Conservation (phyloP, 2,797 vertebrate species). For the Hemibagrus guttatus region DNA sequence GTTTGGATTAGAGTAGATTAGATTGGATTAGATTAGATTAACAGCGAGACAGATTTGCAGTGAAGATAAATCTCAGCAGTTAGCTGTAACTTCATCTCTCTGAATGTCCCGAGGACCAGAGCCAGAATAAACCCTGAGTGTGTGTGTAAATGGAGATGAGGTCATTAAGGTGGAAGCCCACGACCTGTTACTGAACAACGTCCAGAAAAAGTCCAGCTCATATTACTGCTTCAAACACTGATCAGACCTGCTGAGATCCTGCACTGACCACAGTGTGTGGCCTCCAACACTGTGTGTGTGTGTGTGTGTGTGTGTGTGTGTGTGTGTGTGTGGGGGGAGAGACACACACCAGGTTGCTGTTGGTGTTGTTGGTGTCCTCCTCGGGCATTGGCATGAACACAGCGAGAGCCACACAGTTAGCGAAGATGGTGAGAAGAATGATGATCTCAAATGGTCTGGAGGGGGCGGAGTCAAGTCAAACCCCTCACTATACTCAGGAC, state of each 20-base stretch:
- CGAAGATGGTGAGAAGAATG: conserved; percentile 90
- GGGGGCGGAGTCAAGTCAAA: conserved; percentile 41
- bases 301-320: conserved; percentile 7
- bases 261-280: neutral
- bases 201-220: neutral
- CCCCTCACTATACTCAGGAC: neutral
- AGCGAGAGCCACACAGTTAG: conserved; percentile 89
- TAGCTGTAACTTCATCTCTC: neutral
- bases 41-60: neutral
- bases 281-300: neutral
- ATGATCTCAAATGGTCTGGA: conserved; percentile 91
- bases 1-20: no score
- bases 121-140: neutral
- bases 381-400: conserved; percentile 92
- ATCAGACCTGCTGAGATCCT: no score
- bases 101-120: neutral
- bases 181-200: neutral
- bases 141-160: neutral
- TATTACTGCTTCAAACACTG: neutral
- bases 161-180: neutral
- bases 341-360: conserved; percentile 84
- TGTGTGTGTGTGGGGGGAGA: neutral
- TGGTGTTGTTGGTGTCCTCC: conserved; percentile 88
- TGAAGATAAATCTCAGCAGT: neutral
- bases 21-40: neutral